Evolutionary conservation across 1,140 invertebrate species (phyloP), one percentile per base, ranked within the genome.

Genomic region (Drosophila sechellia): DNA sequence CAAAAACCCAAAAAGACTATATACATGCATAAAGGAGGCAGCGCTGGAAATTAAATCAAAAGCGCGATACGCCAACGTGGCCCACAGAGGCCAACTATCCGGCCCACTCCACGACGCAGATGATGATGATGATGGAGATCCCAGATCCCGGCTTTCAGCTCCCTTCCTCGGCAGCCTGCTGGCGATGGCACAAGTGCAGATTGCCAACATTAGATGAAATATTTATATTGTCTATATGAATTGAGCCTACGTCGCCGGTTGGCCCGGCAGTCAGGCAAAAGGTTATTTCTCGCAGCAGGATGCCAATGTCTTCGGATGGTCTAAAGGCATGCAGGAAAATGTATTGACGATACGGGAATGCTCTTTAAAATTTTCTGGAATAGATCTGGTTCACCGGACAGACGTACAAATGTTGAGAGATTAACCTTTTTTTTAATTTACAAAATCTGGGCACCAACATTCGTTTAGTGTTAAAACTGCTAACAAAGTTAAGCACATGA

Each of bases 161-260:
- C 17, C 53, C 42, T 31, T 22, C 66, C 22, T 39, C 25, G 46
- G 50, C 43, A 22, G 53, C 53, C 72, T 75, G 27, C 42, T 75
- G 71, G 72, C 72, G 77, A 75, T 80, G 87, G 80, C 89, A 87
- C 90, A 91, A 91, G 90, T 91, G 90, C 90, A 91, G 89, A 91
- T 91, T 91, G 81, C 81, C 68, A 91, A 72, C 79, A 91, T 91
- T 90, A 91, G 90, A 91, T 91, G 89, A 90, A 91, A 89, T 85
- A 89, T 87, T 87, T 87, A 87, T 87, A 87, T 86, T 90, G 83
- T 87, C 83, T 79, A 86, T 89, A 90, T 90, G 90, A 86, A 91
- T 86, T 91, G 90, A 91, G 78, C 84, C 63, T 77, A 73, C 74
- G 68, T 48, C 46, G 71, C 68, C 57, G 68, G 49, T 34, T 54